Evolutionary conservation across 1,140 invertebrate genomes (phyloP).

Genomic region (Drosophila subobscura): DNA sequence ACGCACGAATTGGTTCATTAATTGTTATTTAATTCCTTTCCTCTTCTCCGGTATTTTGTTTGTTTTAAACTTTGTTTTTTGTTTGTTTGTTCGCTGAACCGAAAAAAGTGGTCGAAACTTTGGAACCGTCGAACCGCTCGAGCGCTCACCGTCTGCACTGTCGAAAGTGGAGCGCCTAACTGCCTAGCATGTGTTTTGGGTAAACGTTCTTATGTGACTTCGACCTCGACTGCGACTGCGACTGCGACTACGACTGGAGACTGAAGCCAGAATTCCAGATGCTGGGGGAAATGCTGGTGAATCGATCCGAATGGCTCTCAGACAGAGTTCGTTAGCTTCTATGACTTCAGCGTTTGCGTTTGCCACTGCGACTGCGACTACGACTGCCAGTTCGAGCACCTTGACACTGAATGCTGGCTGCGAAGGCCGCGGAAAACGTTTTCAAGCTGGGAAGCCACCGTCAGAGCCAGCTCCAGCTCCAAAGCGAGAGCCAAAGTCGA

Average conservation of each 20-base stretch:
- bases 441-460: slow-evolving; percentile 63
- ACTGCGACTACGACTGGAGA: slow-evolving; percentile 1
- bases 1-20: slow-evolving; percentile 42
- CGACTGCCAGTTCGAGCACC: slow-evolving; percentile 79
- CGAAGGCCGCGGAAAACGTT: slow-evolving; percentile 79
- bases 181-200: slow-evolving; percentile 57
- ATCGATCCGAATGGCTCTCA: slow-evolving; percentile 42
- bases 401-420: slow-evolving; percentile 74
- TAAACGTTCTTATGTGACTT: slow-evolving; percentile 75
- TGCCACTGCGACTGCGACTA: slow-evolving; percentile 38
- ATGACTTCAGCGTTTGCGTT: slow-evolving; percentile 51
- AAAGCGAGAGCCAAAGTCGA: slow-evolving; percentile 7
- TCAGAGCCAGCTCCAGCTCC: slow-evolving; percentile 3
- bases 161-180: slow-evolving; percentile 77
- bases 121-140: slow-evolving; percentile 50
- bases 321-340: slow-evolving; percentile 76
- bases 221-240: background rate
- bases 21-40: slow-evolving; percentile 17
- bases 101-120: slow-evolving; percentile 19
- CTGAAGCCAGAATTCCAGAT: slow-evolving; percentile 44
- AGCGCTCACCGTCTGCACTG: slow-evolving; percentile 68
- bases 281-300: slow-evolving; percentile 59
- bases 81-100: slow-evolving; percentile 19
- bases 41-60: background rate
- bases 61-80: slow-evolving; percentile 14